A percentile compares a stretch with the other conserved stretches of the same genome.
phyloP scores from a whole-genome alignment of 2,113 vertebrate species.

The Dascyllus trimaculatus region DNA sequence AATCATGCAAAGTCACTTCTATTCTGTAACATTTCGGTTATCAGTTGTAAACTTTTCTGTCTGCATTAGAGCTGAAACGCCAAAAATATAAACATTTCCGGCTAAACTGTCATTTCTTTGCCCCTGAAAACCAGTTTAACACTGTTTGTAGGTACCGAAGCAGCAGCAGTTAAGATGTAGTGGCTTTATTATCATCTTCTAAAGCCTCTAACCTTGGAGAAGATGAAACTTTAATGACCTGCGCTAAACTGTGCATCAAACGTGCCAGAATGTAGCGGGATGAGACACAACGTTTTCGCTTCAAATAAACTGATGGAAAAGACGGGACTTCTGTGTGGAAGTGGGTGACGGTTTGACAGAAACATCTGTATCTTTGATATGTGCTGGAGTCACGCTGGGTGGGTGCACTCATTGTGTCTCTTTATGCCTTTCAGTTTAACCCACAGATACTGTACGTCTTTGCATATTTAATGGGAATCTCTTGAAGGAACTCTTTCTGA shows the following conservation, averaged over 20 bases:
- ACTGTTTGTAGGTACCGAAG: neutral
- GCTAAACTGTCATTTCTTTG: too few relatives aligned
- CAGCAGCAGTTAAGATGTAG: neutral
- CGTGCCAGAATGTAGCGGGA: slow-evolving; percentile 13
- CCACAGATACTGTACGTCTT: slow-evolving; percentile 26
- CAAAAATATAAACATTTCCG: too few relatives aligned
- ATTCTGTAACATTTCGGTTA: neutral
- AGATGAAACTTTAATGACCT: slow-evolving; percentile 37
- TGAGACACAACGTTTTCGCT: slow-evolving; percentile 27
- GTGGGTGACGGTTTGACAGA: slow-evolving; percentile 62
- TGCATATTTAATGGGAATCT: slow-evolving; percentile 36
- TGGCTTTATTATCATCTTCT: neutral
- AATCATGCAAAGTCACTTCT: too few relatives aligned
- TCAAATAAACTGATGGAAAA: slow-evolving; percentile 43
- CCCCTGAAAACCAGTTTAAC: neutral
- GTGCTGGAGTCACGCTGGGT: slow-evolving; percentile 21
- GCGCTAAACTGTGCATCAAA: slow-evolving; percentile 30
- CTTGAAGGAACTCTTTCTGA: neutral
- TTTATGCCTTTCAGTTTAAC: slow-evolving; percentile 39
- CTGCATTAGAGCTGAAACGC: neutral
- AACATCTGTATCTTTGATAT: slow-evolving; percentile 39
- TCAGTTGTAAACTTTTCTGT: neutral
- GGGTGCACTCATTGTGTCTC: slow-evolving; percentile 66
- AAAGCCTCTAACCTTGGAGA: neutral
- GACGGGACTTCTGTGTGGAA: slow-evolving; percentile 23